A percentile compares a stretch with the other conserved stretches of the same genome.
Evolutionary conservation across 2,797 vertebrate species (phyloP).

Genomic region (Pitangus sulphuratus): DNA sequence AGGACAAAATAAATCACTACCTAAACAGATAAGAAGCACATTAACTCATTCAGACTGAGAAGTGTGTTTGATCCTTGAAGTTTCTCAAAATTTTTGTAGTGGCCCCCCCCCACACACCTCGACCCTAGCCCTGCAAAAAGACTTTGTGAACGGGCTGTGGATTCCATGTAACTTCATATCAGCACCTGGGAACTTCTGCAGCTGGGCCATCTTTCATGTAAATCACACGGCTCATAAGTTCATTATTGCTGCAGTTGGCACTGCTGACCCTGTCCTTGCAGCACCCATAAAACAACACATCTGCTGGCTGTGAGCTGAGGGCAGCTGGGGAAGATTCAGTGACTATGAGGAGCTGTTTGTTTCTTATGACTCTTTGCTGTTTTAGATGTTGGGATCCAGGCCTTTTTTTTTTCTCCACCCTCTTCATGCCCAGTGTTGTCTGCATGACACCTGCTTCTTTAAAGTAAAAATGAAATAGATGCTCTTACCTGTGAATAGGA

Average conservation of each 20-base stretch:
- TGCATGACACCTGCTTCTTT: not conserved
- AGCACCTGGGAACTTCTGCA: not conserved
- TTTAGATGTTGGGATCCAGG: not conserved
- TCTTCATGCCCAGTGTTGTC: not conserved
- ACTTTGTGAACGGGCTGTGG: not conserved
- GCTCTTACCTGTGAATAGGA: not conserved
- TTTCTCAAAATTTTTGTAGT: not conserved
- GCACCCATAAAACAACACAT: not conserved
- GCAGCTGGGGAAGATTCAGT: not conserved
- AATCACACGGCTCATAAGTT: not conserved
- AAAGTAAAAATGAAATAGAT: not conserved
- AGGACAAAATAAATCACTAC: not conserved
- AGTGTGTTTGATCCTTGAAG: not conserved
- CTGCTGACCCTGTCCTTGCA: not conserved
- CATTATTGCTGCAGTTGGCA: not conserved
- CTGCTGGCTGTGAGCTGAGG: not conserved
- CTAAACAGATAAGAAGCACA: not conserved
- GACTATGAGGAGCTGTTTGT: not conserved
- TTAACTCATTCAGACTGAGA: not conserved
- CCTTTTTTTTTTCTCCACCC: not conserved
- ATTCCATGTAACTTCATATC: not conserved
- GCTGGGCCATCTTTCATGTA: not conserved
- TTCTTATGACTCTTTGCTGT: not conserved
- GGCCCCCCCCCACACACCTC: not conserved
- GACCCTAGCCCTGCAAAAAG: not conserved